Conservation (phyloP, 2,888 invertebrate genomes). For the Deroplatys truncata region DNA sequence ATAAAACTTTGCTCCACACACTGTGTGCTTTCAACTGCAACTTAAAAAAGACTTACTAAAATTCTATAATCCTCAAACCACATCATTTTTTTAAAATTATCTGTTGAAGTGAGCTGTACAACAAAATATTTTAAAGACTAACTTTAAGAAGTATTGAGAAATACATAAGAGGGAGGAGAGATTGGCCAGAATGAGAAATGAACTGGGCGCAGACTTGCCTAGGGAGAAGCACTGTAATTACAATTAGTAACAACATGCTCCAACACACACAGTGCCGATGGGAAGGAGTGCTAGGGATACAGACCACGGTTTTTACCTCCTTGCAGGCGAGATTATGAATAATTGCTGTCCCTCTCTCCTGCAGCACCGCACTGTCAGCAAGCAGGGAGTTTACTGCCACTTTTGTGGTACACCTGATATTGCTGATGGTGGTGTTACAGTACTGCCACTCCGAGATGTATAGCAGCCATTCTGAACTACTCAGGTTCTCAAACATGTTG, state of each 20-base stretch:
- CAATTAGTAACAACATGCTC: neutral
- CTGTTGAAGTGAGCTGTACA: too few relatives aligned
- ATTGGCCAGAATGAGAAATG: too few relatives aligned
- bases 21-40: too few relatives aligned
- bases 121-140: too few relatives aligned
- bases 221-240: too few relatives aligned
- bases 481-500: conserved; percentile 84
- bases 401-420: conserved; percentile 87
- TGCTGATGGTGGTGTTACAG: conserved; percentile 71
- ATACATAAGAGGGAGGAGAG: too few relatives aligned
- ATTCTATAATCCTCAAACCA: too few relatives aligned
- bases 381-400: conserved; percentile 82
- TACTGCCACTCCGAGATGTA: conserved; percentile 91
- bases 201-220: too few relatives aligned
- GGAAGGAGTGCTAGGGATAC: conserved; percentile 52
- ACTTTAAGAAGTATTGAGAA: too few relatives aligned
- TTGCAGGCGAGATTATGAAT: conserved; percentile 89
- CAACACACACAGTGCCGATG: neutral
- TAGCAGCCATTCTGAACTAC: conserved; percentile 87
- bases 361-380: conserved; percentile 64
- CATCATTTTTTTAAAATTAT: too few relatives aligned
- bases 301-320: conserved; percentile 96
- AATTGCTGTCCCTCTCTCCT: conserved; percentile 79
- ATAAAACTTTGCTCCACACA: too few relatives aligned
- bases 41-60: too few relatives aligned